A percentile compares a stretch with the other conserved stretches of the same genome.
phyloP scores from a whole-genome alignment of 2,888 invertebrate genomes.

The Sipunculus nudus region DNA sequence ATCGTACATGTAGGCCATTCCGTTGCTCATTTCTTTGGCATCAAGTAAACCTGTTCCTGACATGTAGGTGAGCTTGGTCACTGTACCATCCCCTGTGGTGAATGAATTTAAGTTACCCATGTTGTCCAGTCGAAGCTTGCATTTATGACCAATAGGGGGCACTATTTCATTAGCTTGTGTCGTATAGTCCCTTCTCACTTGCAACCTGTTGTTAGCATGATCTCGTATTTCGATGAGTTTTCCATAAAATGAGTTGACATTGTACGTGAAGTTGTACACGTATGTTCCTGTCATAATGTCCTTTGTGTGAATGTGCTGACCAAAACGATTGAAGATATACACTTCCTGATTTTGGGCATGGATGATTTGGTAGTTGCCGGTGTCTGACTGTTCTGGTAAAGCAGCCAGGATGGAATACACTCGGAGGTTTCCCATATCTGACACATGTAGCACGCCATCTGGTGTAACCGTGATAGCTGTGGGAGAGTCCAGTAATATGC shows the following conservation, averaged over 20 bases:
- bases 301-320: conserved; percentile 94
- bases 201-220: conserved; percentile 85
- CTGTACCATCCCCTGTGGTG: conserved; percentile 87
- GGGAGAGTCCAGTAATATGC: conserved; percentile 92
- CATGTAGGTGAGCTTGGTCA: conserved; percentile 92
- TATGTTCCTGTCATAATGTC: conserved; percentile 95
- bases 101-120: conserved; percentile 92
- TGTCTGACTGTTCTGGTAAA: conserved; percentile 48
- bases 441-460: conserved; percentile 93
- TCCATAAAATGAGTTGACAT: conserved; percentile 95
- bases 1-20: conserved; percentile 75
- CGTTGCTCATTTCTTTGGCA: conserved; percentile 67
- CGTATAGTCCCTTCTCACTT: conserved; percentile 83
- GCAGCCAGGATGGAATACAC: conserved; percentile 72
- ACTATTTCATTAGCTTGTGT: conserved; percentile 80
- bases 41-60: conserved; percentile 84
- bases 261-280: conserved; percentile 94
- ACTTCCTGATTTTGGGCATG: conserved; percentile 93
- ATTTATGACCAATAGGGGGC: conserved; percentile 53
- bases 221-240: conserved; percentile 93
- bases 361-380: conserved; percentile 83
- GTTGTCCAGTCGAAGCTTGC: conserved; percentile 82
- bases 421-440: conserved; percentile 83
- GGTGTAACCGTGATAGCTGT: conserved; percentile 87
- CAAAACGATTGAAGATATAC: conserved; percentile 74